Percentiles rank a stretch among this genome's conserved stretches.
Conservation (phyloP, 1,140 invertebrate species). For the Phymastichus coffea region DNA sequence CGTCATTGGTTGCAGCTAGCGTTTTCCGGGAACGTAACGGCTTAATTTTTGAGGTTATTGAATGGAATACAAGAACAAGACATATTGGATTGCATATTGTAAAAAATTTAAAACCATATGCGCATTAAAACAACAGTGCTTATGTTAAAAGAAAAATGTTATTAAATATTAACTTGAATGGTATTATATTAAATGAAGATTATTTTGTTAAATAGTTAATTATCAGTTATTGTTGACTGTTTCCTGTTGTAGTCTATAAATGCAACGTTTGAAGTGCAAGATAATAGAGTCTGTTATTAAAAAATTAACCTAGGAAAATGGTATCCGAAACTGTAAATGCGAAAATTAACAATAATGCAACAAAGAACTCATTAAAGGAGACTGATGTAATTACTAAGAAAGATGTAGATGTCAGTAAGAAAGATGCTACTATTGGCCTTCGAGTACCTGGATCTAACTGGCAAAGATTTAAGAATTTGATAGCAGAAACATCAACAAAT, state of each 20-base stretch:
- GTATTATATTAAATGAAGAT: too few relatives aligned
- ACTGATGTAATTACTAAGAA: neutral
- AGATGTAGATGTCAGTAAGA: neutral
- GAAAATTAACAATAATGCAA: neutral
- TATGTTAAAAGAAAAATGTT: too few relatives aligned
- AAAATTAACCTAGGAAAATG: neutral
- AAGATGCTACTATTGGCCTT: conserved; percentile 5
- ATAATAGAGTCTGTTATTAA: neutral
- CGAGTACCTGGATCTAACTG: conserved; percentile 42
- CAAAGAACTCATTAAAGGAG: neutral
- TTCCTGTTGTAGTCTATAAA: neutral
- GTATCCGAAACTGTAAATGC: neutral
- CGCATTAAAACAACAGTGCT: too few relatives aligned
- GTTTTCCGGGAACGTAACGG: too few relatives aligned
- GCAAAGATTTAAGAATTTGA: conserved; percentile 39
- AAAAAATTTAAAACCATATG: neutral
- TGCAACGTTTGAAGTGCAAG: neutral
- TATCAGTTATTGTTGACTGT: neutral
- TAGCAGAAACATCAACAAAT: conserved; percentile 22
- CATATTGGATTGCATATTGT: neutral
- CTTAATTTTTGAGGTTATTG: neutral
- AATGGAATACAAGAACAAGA: neutral
- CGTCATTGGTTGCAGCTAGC: too few relatives aligned
- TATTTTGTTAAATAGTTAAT: neutral
- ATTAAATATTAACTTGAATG: too few relatives aligned